Evolutionary conservation across 37 sponge, comb jelly and placozoan species (phyloP).

Genomic region (Aphrocallistes beatrix): DNA sequence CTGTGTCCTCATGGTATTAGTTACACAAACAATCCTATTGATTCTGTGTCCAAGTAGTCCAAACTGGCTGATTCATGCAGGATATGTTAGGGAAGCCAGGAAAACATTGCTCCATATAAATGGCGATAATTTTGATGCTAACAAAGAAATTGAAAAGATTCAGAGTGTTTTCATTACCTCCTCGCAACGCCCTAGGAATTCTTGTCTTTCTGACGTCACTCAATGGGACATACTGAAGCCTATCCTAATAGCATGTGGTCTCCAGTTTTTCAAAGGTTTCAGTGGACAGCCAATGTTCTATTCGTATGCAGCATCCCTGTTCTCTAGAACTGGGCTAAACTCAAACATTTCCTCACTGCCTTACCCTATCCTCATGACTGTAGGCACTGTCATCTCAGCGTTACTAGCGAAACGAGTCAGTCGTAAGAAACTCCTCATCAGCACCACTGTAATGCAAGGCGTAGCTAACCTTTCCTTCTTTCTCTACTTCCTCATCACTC

Average conservation of each 20-base stretch:
- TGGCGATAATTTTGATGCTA: neutral
- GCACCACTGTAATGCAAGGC: neutral
- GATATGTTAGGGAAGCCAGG: neutral
- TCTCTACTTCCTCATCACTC: neutral
- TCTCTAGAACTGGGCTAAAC: neutral
- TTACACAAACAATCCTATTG: neutral
- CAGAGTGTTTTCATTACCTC: neutral
- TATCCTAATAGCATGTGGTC: neutral
- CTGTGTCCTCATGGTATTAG: neutral
- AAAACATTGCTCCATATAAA: neutral
- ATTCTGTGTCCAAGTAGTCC: neutral
- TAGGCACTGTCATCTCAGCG: neutral
- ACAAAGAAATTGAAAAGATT: neutral
- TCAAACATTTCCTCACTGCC: neutral
- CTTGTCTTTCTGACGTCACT: neutral
- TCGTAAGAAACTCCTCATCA: neutral
- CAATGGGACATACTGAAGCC: neutral
- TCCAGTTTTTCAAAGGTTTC: neutral
- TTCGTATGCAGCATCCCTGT: neutral
- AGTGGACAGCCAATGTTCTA: neutral
- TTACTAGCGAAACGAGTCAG: neutral
- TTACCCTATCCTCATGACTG: neutral
- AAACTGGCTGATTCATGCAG: neutral
- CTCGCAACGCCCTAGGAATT: neutral
- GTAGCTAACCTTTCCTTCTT: neutral